These are phyloP conservation scores for Pelvicachromis taeniatus DNA, from an alignment of 2,113 vertebrate species.

Conservation along the genomic window DNA sequence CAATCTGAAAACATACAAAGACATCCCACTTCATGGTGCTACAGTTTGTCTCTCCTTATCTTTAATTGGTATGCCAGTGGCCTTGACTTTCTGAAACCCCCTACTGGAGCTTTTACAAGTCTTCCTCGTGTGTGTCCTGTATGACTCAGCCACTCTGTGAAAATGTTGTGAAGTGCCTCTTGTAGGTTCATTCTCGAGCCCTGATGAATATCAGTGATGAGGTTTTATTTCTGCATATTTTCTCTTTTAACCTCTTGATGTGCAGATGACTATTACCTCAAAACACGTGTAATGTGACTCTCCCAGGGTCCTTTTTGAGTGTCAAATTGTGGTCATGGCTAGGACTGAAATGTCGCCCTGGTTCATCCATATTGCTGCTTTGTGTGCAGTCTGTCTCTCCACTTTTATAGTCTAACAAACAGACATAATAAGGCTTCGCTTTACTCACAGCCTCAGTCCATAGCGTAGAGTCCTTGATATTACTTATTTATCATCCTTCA, in stretches of 20 bases:
- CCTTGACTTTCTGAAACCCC: background rate
- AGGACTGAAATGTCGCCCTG: background rate
- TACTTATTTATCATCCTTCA: background rate
- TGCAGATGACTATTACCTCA: background rate
- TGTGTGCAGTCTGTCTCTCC: background rate
- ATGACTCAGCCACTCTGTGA: constrained; percentile 17
- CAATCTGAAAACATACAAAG: background rate
- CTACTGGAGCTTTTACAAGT: background rate
- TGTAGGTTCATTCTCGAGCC: background rate
- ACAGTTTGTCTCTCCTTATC: constrained; percentile 1
- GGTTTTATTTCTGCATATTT: background rate
- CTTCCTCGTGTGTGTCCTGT: background rate
- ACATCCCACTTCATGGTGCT: background rate
- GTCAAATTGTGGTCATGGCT: background rate
- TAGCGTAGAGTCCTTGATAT: background rate
- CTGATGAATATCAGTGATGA: constrained; percentile 12
- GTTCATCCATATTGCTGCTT: background rate
- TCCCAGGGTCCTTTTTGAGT: background rate
- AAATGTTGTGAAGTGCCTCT: background rate
- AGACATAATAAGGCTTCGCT: background rate
- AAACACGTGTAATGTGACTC: background rate
- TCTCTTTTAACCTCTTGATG: background rate
- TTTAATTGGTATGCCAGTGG: constrained; percentile 18
- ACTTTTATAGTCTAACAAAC: background rate
- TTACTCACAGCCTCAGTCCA: background rate